These are phyloP conservation scores for Enteromius radiatus DNA, from an alignment of 2,797 vertebrate genomes.

Conservation along the genomic window DNA sequence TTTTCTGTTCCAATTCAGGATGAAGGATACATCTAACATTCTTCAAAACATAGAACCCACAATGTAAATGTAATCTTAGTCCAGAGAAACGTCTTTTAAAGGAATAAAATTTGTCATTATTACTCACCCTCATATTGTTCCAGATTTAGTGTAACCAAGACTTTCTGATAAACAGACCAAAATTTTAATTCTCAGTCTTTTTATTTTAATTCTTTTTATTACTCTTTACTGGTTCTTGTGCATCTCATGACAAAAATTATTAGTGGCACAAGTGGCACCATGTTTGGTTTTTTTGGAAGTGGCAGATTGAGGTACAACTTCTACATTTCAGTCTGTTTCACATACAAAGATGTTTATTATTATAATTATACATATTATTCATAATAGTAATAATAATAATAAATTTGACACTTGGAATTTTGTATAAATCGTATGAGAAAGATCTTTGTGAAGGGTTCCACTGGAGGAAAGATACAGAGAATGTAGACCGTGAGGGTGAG, in stretches of 20 bases:
- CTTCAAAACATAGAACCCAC: conserved; percentile 24
- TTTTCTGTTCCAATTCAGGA: conserved; percentile 69
- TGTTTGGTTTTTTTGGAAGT: background rate
- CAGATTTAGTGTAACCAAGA: background rate
- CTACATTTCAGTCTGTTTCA: background rate
- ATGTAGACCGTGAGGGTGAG: too few species aligned
- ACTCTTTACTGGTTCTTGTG: background rate
- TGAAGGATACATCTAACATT: conserved; percentile 84
- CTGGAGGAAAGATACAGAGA: too few species aligned
- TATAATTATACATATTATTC: too few species aligned
- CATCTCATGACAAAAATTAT: background rate
- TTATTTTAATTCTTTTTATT: too few species aligned
- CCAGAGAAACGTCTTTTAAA: background rate
- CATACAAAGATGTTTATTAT: background rate
- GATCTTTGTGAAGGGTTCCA: too few species aligned
- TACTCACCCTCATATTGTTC: background rate
- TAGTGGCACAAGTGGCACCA: background rate
- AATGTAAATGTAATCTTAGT: background rate
- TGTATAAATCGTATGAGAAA: background rate
- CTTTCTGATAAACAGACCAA: background rate
- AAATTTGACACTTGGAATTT: background rate
- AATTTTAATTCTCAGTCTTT: background rate
- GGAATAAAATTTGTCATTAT: background rate
- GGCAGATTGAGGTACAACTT: background rate
- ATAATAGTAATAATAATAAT: too few species aligned